These are phyloP conservation scores for Athene cunicularia DNA, from an alignment of 2,113 vertebrate species.

Conservation along the genomic window DNA sequence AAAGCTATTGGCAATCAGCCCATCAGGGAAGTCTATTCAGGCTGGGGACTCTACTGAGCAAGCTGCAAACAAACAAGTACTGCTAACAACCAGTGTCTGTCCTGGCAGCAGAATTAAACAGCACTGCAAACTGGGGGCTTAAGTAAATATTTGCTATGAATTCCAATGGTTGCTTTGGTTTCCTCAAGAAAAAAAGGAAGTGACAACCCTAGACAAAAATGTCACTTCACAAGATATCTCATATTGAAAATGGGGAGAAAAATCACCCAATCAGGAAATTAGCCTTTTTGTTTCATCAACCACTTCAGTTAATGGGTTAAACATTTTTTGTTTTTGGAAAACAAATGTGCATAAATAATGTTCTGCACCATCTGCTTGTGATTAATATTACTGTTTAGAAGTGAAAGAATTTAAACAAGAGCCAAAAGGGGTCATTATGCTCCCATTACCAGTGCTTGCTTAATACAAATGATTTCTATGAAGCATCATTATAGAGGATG, in stretches of 20 bases:
- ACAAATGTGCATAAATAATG: conserved; percentile 58
- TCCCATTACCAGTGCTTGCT: conserved; percentile 44
- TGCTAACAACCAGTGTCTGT: accelerated
- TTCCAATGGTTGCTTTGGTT: neutral
- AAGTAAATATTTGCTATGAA: neutral
- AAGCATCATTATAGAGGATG: conserved; percentile 27
- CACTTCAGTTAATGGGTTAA: conserved; percentile 48
- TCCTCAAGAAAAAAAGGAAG: neutral
- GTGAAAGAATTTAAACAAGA: conserved; percentile 63
- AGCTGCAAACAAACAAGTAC: neutral
- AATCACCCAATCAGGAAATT: neutral
- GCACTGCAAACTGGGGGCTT: neutral
- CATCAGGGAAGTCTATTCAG: accelerated
- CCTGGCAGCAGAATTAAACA: neutral
- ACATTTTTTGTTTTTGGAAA: conserved; percentile 18
- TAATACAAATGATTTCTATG: conserved; percentile 50
- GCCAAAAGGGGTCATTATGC: conserved; percentile 59
- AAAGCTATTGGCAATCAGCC: accelerated
- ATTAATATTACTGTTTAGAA: conserved; percentile 65
- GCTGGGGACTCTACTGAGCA: neutral
- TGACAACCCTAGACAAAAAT: neutral
- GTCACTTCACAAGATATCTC: neutral
- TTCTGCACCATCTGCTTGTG: conserved; percentile 57
- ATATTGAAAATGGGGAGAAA: neutral
- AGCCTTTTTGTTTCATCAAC: conserved; percentile 4